Evolutionary conservation across 2,113 vertebrate genomes (phyloP).

Genomic region (Falco punctatus): DNA sequence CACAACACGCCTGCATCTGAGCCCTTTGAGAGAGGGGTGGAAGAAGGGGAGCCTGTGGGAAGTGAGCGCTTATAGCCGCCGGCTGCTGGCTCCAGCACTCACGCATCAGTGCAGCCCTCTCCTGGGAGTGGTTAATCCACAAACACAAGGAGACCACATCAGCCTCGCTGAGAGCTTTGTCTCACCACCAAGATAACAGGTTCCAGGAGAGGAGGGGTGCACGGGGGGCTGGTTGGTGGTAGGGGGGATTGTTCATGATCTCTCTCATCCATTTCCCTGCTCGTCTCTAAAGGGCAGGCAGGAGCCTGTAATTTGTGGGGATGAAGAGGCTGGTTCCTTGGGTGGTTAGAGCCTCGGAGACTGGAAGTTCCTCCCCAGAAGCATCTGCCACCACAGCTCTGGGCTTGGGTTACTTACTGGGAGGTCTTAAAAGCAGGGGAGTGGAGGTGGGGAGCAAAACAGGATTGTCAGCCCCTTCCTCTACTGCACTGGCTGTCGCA

Average conservation of each 20-base stretch:
- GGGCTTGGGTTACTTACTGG: conserved; percentile 45
- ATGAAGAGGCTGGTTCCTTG: conserved; percentile 7
- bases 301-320: conserved; percentile 73
- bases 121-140: not conserved
- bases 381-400: conserved; percentile 53
- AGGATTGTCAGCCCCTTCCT: not conserved
- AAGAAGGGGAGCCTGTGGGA: not conserved
- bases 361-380: conserved; percentile 47
- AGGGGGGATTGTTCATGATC: not conserved
- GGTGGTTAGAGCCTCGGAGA: conserved; percentile 52
- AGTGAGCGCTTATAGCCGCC: not conserved
- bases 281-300: conserved; percentile 55
- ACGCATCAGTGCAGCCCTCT: not conserved
- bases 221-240: not conserved
- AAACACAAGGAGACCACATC: conserved; percentile 31
- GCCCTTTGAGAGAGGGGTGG: not conserved
- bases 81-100: not conserved
- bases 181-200: conserved; percentile 37
- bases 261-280: conserved; percentile 26
- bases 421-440: conserved; percentile 45
- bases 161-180: conserved; percentile 60
- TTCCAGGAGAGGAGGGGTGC: not conserved
- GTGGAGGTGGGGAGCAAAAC: not conserved
- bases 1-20: not conserved
- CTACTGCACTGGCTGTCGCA: not conserved